Conservation (phyloP, 2,113 vertebrate genomes). For the Rhodinocichla rosea region DNA sequence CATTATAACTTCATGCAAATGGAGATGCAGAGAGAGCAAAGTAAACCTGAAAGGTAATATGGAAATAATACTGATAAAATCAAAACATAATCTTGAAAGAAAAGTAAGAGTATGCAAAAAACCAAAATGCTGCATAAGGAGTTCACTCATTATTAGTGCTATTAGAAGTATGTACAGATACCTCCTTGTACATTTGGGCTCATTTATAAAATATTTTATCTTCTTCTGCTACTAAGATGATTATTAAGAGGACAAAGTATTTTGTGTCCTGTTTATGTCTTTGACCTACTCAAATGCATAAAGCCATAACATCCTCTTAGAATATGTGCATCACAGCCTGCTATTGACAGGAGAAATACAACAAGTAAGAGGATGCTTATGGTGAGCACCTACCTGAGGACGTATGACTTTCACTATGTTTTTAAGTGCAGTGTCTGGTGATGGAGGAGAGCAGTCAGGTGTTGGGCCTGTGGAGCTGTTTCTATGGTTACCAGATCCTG, state of each 20-base stretch:
- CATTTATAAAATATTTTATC: neutral
- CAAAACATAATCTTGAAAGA: neutral
- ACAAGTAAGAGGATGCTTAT: neutral
- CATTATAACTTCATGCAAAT: neutral
- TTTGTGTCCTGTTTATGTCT: neutral
- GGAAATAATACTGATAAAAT: neutral
- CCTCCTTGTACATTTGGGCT: neutral
- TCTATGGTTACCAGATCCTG: conserved; percentile 90
- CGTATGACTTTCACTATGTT: conserved; percentile 98
- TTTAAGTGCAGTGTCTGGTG: conserved; percentile 95
- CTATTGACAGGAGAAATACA: neutral
- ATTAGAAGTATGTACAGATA: neutral
- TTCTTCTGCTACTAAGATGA: neutral
- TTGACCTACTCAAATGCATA: neutral
- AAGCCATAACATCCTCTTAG: neutral
- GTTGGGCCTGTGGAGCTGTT: conserved; percentile 92
- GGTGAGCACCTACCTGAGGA: conserved; percentile 86
- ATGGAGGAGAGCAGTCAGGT: conserved; percentile 97
- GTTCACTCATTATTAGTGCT: neutral
- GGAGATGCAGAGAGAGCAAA: neutral
- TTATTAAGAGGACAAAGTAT: neutral
- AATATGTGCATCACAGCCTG: neutral
- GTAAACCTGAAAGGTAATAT: neutral
- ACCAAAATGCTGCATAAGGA: neutral
- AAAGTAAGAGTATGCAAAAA: neutral